Percentiles rank a stretch among this genome's conserved stretches.
Evolutionary conservation across 2,888 invertebrate genomes (phyloP).

Genomic region (Microchrysa polita): DNA sequence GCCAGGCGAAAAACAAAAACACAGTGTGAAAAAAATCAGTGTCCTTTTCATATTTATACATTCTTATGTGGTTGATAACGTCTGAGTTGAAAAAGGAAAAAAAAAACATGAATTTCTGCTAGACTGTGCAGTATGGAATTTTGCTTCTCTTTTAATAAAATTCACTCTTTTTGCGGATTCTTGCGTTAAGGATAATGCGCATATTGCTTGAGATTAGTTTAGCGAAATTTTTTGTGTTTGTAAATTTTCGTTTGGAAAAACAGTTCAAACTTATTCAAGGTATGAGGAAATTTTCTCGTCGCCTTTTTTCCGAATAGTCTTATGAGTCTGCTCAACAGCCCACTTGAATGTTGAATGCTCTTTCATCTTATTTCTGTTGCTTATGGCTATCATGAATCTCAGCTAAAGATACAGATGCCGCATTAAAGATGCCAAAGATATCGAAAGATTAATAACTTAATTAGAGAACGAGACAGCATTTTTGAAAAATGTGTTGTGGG

Average conservation of each 20-base stretch:
- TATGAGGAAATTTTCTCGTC: neutral
- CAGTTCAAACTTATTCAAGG: neutral
- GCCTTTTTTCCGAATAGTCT: neutral
- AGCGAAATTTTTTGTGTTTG: too few relatives aligned
- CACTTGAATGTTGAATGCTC: neutral
- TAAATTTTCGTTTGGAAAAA: too few relatives aligned
- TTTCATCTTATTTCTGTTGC: neutral
- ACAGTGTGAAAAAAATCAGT: neutral
- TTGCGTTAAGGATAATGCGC: too few relatives aligned
- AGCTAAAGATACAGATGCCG: neutral
- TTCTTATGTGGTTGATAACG: neutral
- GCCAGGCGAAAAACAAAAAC: too few relatives aligned
- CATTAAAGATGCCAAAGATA: neutral
- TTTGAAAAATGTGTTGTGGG: neutral
- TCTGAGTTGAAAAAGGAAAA: neutral
- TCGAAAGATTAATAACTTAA: constrained; percentile 20
- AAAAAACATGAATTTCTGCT: neutral
- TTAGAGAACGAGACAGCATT: neutral
- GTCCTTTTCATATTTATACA: too few relatives aligned
- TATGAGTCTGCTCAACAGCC: neutral
- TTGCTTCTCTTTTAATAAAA: neutral
- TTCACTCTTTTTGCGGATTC: too few relatives aligned
- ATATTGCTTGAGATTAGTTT: too few relatives aligned
- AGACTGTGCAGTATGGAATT: neutral
- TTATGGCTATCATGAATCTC: neutral